Percentiles rank a stretch among this genome's conserved stretches.
Conservation (phyloP, 2,113 vertebrate species). For the Riparia riparia region DNA sequence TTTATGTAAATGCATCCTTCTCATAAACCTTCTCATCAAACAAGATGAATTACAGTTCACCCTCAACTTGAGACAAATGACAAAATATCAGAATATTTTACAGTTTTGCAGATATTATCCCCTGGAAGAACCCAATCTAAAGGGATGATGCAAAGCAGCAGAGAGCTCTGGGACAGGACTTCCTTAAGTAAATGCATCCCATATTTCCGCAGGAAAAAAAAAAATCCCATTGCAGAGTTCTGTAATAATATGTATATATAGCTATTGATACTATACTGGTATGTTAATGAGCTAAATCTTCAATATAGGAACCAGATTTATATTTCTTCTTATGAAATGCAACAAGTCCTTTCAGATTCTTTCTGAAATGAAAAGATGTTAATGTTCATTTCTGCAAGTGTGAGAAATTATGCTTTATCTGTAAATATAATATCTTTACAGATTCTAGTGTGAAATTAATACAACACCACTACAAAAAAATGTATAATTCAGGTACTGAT, state of each 20-base stretch:
- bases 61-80: not conserved
- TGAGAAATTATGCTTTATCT: slow-evolving; percentile 33
- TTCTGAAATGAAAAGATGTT: slow-evolving; percentile 19
- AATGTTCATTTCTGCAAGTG: slow-evolving; percentile 11
- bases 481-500: slow-evolving; percentile 36
- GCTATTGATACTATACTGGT: not conserved
- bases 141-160: not conserved
- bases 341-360: slow-evolving; percentile 13
- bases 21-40: not conserved
- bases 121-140: not conserved
- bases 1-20: not conserved
- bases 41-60: not conserved
- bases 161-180: not conserved
- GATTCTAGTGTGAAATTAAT: slow-evolving; percentile 60
- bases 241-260: not conserved
- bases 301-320: not conserved
- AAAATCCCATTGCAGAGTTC: not conserved
- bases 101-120: not conserved
- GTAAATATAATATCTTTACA: slow-evolving; percentile 27
- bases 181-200: not conserved
- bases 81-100: slow-evolving; percentile 3
- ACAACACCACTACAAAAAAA: slow-evolving; percentile 1
- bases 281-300: not conserved
- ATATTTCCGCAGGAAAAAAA: not conserved
- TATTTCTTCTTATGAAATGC: not conserved